These are phyloP conservation scores for Callospermophilus lateralis DNA, from an alignment of 2,113 vertebrate species.

Conservation along the genomic window DNA sequence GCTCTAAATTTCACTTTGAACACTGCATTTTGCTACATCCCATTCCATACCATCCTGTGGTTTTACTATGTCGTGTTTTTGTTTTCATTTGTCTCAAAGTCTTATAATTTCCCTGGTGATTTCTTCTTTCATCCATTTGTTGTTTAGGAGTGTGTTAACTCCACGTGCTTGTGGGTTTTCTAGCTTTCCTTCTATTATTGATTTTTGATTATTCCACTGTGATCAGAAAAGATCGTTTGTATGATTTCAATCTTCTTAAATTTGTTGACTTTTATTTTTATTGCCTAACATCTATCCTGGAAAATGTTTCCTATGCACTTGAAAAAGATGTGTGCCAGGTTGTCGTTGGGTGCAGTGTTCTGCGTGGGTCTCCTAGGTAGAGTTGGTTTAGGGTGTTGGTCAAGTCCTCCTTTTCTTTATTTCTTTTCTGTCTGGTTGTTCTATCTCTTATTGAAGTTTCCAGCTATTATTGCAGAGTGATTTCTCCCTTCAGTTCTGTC, in stretches of 20 bases:
- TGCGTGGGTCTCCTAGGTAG: neutral
- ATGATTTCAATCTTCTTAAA: neutral
- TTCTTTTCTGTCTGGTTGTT: neutral
- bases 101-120: neutral
- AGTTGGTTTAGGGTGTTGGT: neutral
- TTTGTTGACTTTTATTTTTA: neutral
- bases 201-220: neutral
- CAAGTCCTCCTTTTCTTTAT: neutral
- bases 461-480: too few species aligned
- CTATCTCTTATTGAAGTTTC: neutral
- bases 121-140: constrained; percentile 1
- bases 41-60: too few species aligned
- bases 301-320: neutral
- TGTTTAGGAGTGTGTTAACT: neutral
- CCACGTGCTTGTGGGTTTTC: neutral
- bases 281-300: neutral
- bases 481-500: neutral
- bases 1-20: neutral
- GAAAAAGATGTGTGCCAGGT: neutral
- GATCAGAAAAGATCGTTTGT: neutral
- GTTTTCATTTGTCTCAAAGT: neutral
- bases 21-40: neutral
- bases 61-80: neutral
- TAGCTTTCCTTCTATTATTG: neutral
- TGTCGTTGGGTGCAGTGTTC: neutral